Percentiles rank a stretch among this genome's conserved stretches.
Conservation (phyloP, 2,113 vertebrate species). For the Clupea harengus region DNA sequence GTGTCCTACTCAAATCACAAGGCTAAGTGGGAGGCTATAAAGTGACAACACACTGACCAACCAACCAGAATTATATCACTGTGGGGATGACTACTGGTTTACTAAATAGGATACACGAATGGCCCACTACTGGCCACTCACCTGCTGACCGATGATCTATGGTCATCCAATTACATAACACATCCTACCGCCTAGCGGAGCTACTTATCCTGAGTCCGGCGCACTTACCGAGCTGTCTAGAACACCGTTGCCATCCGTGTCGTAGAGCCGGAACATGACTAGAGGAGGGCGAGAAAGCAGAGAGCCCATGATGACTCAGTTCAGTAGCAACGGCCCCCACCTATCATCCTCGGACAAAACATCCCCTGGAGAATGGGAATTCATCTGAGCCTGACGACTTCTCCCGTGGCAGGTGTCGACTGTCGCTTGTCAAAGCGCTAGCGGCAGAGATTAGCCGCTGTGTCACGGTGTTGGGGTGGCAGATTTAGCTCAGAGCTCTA, state of each 20-base stretch:
- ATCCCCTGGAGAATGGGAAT: neutral
- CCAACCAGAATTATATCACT: neutral
- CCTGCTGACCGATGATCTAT: neutral
- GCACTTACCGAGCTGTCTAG: slow-evolving; percentile 88
- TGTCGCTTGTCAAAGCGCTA: neutral
- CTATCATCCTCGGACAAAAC: neutral
- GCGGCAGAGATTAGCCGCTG: neutral
- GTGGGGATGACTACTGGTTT: neutral
- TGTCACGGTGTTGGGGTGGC: slow-evolving; percentile 35
- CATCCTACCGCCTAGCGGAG: neutral
- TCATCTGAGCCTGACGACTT: neutral
- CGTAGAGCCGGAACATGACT: slow-evolving; percentile 96
- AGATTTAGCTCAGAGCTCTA: slow-evolving; percentile 39
- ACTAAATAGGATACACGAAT: neutral
- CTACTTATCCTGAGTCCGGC: neutral
- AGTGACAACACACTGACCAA: neutral
- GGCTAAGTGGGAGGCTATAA: neutral
- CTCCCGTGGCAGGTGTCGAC: neutral
- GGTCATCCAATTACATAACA: neutral
- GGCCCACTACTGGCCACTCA: neutral
- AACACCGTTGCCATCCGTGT: slow-evolving; percentile 87
- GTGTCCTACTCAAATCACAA: slow-evolving; percentile 1
- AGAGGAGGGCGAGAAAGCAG: slow-evolving; percentile 59
- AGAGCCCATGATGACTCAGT: slow-evolving; percentile 46
- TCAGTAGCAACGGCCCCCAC: slow-evolving; percentile 38